phyloP scores from a whole-genome alignment of 2,113 vertebrate genomes.

The Marcusenius ussheri region DNA sequence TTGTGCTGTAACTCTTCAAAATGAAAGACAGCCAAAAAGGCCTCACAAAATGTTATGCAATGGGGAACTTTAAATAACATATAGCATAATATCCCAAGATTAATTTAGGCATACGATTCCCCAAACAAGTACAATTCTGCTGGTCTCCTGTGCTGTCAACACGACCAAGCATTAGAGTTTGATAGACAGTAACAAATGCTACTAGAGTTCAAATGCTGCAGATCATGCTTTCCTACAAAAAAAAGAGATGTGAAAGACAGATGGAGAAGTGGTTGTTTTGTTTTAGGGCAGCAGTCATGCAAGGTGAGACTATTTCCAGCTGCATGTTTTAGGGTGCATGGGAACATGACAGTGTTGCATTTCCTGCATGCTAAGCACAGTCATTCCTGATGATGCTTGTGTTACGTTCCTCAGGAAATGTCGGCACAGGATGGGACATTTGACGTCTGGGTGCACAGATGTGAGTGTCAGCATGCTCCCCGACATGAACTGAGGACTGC shows the following conservation, averaged over 20 bases:
- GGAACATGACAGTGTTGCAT: neutral
- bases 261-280: neutral
- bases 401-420: neutral
- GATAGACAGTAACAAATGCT: neutral
- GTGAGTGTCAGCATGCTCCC: neutral
- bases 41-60: neutral
- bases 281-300: neutral
- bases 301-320: neutral
- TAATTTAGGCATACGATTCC: neutral
- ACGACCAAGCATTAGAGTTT: neutral
- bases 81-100: neutral
- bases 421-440: neutral
- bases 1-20: neutral
- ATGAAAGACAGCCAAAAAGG: neutral
- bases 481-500: neutral
- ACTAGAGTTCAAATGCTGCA: neutral
- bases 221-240: neutral
- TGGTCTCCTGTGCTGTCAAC: neutral
- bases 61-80: neutral
- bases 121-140: neutral
- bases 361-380: neutral
- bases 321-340: neutral
- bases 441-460: neutral
- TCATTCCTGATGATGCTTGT: neutral
- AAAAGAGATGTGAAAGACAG: neutral